phyloP scores from a whole-genome alignment of 2,113 vertebrate species.

The Rhinoderma darwinii region DNA sequence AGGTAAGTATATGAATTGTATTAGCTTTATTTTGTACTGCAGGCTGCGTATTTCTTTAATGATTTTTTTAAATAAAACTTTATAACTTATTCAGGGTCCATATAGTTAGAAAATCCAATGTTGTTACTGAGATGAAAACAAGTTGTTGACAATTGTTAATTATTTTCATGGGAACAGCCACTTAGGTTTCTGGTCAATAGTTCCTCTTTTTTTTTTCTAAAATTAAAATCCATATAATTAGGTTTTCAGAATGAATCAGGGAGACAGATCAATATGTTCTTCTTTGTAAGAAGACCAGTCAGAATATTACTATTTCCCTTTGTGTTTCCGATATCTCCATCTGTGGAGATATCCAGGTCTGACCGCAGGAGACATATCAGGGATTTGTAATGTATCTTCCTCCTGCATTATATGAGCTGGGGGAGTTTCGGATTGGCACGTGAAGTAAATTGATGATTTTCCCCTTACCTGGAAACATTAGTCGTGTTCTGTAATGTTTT shows the following conservation, averaged over 20 bases:
- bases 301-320: neutral
- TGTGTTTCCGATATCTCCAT: neutral
- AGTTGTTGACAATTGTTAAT: neutral
- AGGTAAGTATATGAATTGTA: neutral
- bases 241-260: neutral
- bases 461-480: too few species aligned
- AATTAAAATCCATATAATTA: constrained; percentile 41
- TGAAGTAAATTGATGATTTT: too few species aligned
- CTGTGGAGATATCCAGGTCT: neutral
- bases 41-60: neutral
- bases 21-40: neutral
- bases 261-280: neutral
- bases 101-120: neutral
- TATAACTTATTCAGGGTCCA: neutral
- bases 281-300: neutral
- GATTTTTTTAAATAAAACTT: neutral
- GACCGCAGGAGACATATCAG: neutral
- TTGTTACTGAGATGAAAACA: neutral
- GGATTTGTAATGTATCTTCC: too few species aligned
- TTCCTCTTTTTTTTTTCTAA: neutral
- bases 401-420: too few species aligned
- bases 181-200: neutral
- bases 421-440: too few species aligned
- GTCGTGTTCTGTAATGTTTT: too few species aligned
- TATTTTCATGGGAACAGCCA: neutral